Percentiles rank a stretch among this genome's conserved stretches.
Evolutionary conservation across 2,888 invertebrate genomes (phyloP).

Genomic region (Steinernema scapterisci): DNA sequence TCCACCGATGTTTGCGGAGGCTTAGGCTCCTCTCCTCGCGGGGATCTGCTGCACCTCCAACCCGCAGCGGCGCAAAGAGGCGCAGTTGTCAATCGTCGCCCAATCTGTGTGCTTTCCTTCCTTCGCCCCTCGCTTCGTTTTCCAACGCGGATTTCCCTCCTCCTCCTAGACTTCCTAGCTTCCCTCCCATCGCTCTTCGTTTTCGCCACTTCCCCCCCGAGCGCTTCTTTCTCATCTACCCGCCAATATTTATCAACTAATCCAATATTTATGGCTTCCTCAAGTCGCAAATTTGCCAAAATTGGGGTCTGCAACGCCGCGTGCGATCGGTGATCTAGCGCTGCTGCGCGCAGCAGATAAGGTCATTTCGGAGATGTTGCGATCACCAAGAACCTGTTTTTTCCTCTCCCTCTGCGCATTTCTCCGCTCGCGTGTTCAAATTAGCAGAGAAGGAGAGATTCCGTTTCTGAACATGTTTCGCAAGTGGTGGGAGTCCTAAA

Average conservation of each 20-base stretch:
- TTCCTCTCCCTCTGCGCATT: not conserved
- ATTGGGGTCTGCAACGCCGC: not conserved
- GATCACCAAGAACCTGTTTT: constrained; percentile 11
- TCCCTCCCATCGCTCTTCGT: not conserved
- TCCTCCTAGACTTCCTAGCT: not conserved
- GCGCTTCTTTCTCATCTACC: not conserved
- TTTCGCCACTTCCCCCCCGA: not conserved
- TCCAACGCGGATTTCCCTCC: not conserved
- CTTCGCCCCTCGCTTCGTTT: not conserved
- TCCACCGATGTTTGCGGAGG: not conserved
- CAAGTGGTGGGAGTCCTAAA: not conserved
- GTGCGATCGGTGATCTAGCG: not conserved
- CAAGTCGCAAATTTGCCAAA: not conserved
- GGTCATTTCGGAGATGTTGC: constrained; percentile 22
- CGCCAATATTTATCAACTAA: constrained; percentile 3
- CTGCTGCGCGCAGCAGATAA: not conserved
- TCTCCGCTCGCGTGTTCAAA: not conserved
- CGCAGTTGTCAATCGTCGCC: constrained; percentile 25
- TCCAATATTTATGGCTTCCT: not conserved
- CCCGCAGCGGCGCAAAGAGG: not conserved
- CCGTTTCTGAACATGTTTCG: constrained; percentile 1
- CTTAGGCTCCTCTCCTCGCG: constrained; percentile 7
- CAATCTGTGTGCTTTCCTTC: constrained; percentile 19
- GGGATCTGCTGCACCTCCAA: not conserved
- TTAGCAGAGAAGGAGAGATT: not conserved